Evolutionary conservation across 2,113 vertebrate species (phyloP).

Genomic region (Lipophrys pholis): DNA sequence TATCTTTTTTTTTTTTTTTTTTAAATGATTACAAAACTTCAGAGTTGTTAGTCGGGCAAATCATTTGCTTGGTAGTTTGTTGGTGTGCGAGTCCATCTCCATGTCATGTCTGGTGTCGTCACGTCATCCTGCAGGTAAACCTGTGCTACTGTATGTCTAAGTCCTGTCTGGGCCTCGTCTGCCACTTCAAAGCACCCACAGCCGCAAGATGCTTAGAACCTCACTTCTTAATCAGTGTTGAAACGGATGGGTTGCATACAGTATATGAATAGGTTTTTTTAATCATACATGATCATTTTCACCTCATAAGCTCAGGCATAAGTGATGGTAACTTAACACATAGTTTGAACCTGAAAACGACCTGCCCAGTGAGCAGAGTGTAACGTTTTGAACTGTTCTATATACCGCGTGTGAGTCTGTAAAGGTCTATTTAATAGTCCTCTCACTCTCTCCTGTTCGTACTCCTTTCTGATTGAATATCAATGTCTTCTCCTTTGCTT

Average conservation of each 20-base stretch:
- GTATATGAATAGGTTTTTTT: constrained; percentile 58
- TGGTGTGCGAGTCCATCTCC: constrained; percentile 48
- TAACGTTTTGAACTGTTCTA: constrained; percentile 2
- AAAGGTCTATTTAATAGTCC: constrained; percentile 56
- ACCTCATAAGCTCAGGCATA: constrained; percentile 82
- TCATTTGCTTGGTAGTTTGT: constrained; percentile 34
- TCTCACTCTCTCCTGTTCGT: constrained; percentile 72
- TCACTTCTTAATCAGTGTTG: constrained; percentile 14
- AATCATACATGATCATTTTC: constrained; percentile 71
- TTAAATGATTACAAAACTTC: constrained; percentile 3
- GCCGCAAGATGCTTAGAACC: constrained; percentile 12
- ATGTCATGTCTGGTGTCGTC: constrained; percentile 46
- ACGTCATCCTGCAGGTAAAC: constrained; percentile 56
- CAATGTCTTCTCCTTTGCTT: constrained; percentile 90
- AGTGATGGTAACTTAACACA: constrained; percentile 79
- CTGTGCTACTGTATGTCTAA: constrained; percentile 77
- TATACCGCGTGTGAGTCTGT: constrained; percentile 65
- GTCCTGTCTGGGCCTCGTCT: constrained; percentile 66
- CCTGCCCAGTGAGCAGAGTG: constrained; percentile 53
- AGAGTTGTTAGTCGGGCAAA: constrained; percentile 17
- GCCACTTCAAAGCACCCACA: constrained; percentile 29
- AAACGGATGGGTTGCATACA: constrained; percentile 71
- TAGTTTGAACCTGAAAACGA: constrained; percentile 46
- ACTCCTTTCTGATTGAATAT: constrained; percentile 81
- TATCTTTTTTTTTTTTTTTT: constrained; percentile 1